phyloP scores from a whole-genome alignment of 2,113 vertebrate species.

The Tragelaphus buxtoni region DNA sequence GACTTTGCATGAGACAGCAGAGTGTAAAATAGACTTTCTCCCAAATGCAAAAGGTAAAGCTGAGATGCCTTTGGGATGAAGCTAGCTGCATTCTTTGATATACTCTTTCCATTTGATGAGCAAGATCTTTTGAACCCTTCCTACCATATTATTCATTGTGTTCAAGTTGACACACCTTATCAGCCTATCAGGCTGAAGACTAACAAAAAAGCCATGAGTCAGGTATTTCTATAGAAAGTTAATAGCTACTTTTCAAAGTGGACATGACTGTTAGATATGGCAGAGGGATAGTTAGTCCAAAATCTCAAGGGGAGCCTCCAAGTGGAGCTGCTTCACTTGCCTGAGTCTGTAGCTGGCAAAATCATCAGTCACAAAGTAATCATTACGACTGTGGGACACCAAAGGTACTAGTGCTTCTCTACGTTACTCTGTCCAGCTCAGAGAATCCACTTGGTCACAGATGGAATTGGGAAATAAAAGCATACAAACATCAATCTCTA shows the following conservation, averaged over 20 bases:
- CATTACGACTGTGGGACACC: not conserved
- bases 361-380: not conserved
- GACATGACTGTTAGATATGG: not conserved
- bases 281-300: not conserved
- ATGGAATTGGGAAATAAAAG: not conserved
- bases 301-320: not conserved
- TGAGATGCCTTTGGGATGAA: not conserved
- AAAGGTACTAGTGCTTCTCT: not conserved
- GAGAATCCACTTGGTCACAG: not conserved
- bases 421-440: not conserved
- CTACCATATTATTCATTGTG: not conserved
- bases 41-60: not conserved
- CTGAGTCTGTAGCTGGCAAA: not conserved
- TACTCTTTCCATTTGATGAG: not conserved
- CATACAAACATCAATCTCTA: not conserved
- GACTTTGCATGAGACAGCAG: not conserved
- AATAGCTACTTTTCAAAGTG: not conserved
- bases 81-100: not conserved
- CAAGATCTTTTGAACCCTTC: not conserved
- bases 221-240: not conserved
- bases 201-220: not conserved
- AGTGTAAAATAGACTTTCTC: not conserved
- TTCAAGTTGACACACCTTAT: not conserved
- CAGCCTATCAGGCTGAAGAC: not conserved
- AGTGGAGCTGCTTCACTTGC: not conserved